Base-by-base conservation (phyloP, 2,113 vertebrate genomes). In the Anser cygnoides region DNA sequence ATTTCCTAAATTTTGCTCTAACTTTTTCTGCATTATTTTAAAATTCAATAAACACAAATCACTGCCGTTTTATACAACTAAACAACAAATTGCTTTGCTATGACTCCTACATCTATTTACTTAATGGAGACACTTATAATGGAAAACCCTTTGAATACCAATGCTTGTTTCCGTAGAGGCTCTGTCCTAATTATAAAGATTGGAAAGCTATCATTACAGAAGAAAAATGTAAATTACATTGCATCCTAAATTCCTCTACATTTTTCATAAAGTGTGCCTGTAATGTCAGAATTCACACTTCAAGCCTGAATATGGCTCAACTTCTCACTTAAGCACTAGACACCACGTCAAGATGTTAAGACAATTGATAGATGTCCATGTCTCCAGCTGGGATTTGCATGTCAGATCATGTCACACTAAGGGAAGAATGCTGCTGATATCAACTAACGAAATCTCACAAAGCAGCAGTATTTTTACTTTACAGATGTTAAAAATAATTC, bases 41-140 rank as follows among this genome's bases (percentile, higher is more conserved):
- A 97, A 81, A 96, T 94, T 92, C 97, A 97, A 44, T 82, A 82
- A 95, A 75, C 97, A 95, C 95, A 97, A 97, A 96, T 95, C 96
- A 93, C 78, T 54, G 78, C 35, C 84, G 89, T 76, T 84, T 90
- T 90, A 89, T 76, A 58, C 88, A 94, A 75, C 93, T 94, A 84
- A 97, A 94, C 77, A 93, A 93, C 75, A 90, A 83, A 96, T 66
- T 78, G 72, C 85, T 95, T 93, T 74, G 55, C 95, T 93, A 54
- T 75, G 80, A 54, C 83, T 86, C 91, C 62, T 76, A 26, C 14
- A 71, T 92, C 80, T 88, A 66, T 88, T 78, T 94, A 68, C 83
- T 76, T 73, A 84, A 93, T 31, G 83, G 54, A 75, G 76, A 93
- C 41, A 44, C 57, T 92, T 92, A 79, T 35, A 85, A 85, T 52